Percentiles rank a stretch among this genome's conserved stretches.
phyloP scores from a whole-genome alignment of 2,797 vertebrate genomes.

The Squalus acanthias region DNA sequence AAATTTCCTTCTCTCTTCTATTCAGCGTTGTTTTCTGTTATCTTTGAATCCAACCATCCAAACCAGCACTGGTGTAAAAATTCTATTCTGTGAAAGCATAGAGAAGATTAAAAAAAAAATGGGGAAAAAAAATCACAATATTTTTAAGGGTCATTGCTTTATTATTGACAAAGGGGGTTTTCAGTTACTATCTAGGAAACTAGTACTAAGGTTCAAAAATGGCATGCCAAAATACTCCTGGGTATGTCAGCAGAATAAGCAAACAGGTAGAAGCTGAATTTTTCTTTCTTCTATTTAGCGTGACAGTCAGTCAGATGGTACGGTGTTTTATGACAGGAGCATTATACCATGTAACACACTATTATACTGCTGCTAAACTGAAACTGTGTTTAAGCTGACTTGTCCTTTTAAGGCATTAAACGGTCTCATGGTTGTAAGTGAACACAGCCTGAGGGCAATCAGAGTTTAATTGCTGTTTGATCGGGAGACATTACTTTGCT shows the following conservation, averaged over 20 bases:
- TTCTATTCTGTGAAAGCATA: not conserved
- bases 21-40: not conserved
- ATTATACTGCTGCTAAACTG: not conserved
- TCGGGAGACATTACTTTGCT: not conserved
- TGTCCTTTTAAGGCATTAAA: not conserved
- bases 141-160: not conserved
- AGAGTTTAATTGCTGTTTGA: not conserved
- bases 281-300: not conserved
- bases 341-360: not conserved
- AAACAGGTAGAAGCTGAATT: not conserved
- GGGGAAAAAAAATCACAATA: not conserved
- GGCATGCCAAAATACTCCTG: not conserved
- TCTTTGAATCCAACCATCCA: not conserved
- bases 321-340: not conserved
- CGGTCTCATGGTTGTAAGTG: not conserved
- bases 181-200: not conserved
- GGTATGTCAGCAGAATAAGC: not conserved
- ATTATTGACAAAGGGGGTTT: not conserved
- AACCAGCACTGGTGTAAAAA: not conserved
- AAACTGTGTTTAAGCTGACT: not conserved
- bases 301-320: not conserved
- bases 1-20: not conserved
- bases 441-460: not conserved
- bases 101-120: not conserved
- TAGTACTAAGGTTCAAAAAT: not conserved